Percentiles rank a stretch among this genome's conserved stretches.
These are phyloP conservation scores for Cryptomyrus ogoouensis DNA, from an alignment of 2,113 vertebrate genomes.

Conservation along the genomic window DNA sequence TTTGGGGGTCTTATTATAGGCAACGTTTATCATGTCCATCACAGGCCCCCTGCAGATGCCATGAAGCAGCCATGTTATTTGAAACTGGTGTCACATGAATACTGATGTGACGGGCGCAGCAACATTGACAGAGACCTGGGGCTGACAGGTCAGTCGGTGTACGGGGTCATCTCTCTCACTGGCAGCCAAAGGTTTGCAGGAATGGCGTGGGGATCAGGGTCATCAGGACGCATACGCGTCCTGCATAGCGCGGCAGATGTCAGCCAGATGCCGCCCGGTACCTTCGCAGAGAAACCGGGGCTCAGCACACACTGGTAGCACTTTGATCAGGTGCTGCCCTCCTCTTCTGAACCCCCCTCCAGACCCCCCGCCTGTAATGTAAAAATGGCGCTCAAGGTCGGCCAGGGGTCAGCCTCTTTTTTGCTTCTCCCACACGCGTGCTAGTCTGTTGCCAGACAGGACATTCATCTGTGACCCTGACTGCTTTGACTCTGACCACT, in stretches of 20 bases:
- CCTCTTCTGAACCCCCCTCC: not conserved
- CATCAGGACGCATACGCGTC: not conserved
- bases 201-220: not conserved
- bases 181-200: not conserved
- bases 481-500: not conserved
- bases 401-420: not conserved
- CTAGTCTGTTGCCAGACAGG: not conserved
- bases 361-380: not conserved
- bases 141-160: not conserved
- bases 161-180: not conserved
- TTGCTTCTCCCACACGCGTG: not conserved
- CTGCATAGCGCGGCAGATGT: not conserved
- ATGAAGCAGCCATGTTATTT: not conserved
- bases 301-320: not conserved
- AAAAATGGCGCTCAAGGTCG: not conserved
- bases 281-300: not conserved
- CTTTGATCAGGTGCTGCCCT: not conserved
- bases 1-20: not conserved
- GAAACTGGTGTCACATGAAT: not conserved
- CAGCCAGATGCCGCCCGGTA: not conserved
- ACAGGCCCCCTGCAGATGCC: not conserved
- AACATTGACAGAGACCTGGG: not conserved
- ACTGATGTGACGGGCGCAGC: not conserved
- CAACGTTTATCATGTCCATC: not conserved
- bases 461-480: not conserved